Base-by-base conservation (phyloP, 2,888 invertebrate genomes). In the Mesorhabditis sp. region DNA sequence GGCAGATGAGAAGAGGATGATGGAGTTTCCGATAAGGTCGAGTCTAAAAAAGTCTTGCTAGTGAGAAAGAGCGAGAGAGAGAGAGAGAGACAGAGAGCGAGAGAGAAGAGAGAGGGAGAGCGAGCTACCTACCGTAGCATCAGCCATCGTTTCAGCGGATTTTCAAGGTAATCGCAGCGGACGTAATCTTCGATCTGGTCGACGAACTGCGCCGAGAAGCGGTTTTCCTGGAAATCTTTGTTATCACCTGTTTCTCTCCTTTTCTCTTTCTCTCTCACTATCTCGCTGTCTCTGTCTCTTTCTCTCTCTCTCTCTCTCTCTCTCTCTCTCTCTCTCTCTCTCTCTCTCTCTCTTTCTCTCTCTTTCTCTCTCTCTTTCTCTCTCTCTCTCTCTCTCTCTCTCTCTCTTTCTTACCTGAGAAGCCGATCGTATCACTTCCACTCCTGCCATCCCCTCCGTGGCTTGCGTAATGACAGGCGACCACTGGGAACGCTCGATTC, bases 401-500 rank as follows among this genome's bases (percentile, higher is more conserved):
- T 28, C 28, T 28, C 28, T 28, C 2, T 28, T 2, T n/a, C 10
- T 13, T 2, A 50, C 58, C 58, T 50, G 58, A 13, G 58, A 10
- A 2, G 58, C 58, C n/a, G 58, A 50, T 50, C 58, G 58, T 10
- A 50, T 50, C 58, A 50, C 58, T 50, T 50, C 58, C 7, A 50
- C 58, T n/a, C 58, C 58, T 2, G 58, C 58, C 58, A 50, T 50
- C n/a, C 58, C 58, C n/a, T 50, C 58, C 7, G 58, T 50, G 58
- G 58, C 58, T 50, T 50, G 58, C n/a, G 58, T 50, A n/a, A 50
- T 50, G 10, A 50, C 58, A 13, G 58, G 58, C n/a, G 58, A 50
- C 58, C 58, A 50, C n/a, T 50, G 58, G 10, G 58, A 10, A 13
- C 58, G 58, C 58, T 50, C 58, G 2, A 50, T 50, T 50, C 58